A percentile compares a stretch with the other conserved stretches of the same genome.
Evolutionary conservation across 1,140 invertebrate genomes (phyloP).

Genomic region (Drosophila truncata): DNA sequence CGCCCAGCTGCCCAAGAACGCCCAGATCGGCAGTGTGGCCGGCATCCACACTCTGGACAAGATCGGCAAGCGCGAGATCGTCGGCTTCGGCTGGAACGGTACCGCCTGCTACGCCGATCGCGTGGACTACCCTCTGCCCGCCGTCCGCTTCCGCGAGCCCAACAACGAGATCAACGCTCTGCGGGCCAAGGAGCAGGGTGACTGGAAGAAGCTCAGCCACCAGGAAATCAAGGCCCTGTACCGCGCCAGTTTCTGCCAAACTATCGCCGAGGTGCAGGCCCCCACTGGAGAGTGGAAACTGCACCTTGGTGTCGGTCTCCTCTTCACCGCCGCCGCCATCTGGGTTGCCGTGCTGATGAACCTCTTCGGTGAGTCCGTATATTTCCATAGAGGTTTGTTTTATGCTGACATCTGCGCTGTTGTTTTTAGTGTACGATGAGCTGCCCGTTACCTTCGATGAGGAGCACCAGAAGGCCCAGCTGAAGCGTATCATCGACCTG

Average conservation of each 20-base stretch:
- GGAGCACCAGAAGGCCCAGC: constrained; percentile 91
- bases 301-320: constrained; percentile 88
- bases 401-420: neutral
- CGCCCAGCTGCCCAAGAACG: constrained; percentile 59
- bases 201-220: constrained; percentile 95
- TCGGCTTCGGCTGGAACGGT: constrained; percentile 95
- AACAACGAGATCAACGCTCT: constrained; percentile 89
- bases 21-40: constrained; percentile 73
- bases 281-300: constrained; percentile 96
- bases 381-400: neutral
- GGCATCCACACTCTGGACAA: constrained; percentile 80
- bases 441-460: constrained; percentile 90
- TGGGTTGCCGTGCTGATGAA: constrained; percentile 91
- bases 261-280: constrained; percentile 95
- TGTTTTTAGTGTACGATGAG: constrained; percentile 89
- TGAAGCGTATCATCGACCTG: constrained; percentile 92
- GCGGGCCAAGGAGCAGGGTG: constrained; percentile 96
- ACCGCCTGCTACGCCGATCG: constrained; percentile 92
- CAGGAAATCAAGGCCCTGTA: constrained; percentile 98
- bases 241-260: constrained; percentile 96
- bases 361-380: constrained; percentile 88
- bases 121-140: constrained; percentile 94
- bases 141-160: constrained; percentile 92
- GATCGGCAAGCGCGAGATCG: constrained; percentile 95
- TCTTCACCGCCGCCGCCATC: constrained; percentile 87